These are phyloP conservation scores for Nothobranchius kuhntae DNA, from an alignment of 2,113 vertebrate species.

Conservation along the genomic window DNA sequence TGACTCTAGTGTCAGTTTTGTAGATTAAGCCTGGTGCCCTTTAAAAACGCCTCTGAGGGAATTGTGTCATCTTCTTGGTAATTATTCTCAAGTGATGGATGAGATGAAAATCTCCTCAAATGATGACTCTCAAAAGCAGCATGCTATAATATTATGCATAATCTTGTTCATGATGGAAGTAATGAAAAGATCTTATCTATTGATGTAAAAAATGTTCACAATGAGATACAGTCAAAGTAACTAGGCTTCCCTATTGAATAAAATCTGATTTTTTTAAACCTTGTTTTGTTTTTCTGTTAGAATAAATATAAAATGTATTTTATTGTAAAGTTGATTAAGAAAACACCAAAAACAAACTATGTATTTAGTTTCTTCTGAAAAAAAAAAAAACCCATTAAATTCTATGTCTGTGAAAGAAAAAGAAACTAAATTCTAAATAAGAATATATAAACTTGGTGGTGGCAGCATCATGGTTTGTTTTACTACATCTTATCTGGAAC, in stretches of 20 bases:
- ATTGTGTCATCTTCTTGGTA: slow-evolving; percentile 30
- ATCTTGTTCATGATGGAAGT: slow-evolving; percentile 18
- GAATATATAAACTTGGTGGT: neutral
- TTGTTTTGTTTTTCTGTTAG: neutral
- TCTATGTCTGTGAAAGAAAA: neutral
- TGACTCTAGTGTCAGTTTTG: slow-evolving; percentile 24
- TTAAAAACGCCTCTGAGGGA: slow-evolving; percentile 37
- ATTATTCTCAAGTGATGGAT: slow-evolving; percentile 52
- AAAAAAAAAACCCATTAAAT: neutral
- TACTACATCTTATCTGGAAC: neutral
- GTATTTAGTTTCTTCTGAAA: neutral
- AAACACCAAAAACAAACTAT: neutral
- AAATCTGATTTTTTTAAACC: neutral
- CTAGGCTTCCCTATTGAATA: neutral
- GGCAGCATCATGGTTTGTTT: neutral
- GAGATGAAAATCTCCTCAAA: slow-evolving; percentile 14
- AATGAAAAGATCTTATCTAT: slow-evolving; percentile 1
- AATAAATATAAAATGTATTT: too few species aligned
- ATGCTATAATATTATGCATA: neutral
- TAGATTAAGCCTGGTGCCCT: slow-evolving; percentile 45
- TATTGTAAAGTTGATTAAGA: too few species aligned
- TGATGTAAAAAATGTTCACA: slow-evolving; percentile 1
- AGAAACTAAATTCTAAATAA: neutral
- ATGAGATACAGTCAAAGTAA: neutral
- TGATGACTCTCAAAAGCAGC: slow-evolving; percentile 16